phyloP scores from a whole-genome alignment of 2,888 invertebrate species.

The Agrochola lychnidis region DNA sequence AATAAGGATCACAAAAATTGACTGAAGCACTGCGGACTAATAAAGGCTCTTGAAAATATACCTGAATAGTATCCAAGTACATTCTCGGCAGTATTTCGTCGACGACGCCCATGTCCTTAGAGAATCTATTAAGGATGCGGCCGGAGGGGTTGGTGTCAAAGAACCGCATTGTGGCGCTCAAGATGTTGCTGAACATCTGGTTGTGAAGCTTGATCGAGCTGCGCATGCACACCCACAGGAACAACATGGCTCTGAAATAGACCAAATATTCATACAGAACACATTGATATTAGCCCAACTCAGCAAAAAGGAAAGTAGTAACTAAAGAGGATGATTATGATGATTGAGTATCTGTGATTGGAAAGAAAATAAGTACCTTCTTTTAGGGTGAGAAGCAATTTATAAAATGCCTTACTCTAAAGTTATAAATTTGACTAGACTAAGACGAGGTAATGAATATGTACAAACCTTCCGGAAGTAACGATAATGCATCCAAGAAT shows the following conservation, averaged over 20 bases:
- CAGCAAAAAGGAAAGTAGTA: neutral
- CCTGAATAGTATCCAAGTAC: conserved; percentile 92
- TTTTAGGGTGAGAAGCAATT: neutral
- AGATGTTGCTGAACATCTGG: conserved; percentile 93
- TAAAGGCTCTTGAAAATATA: conserved; percentile 56
- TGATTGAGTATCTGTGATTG: neutral
- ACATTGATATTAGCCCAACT: neutral
- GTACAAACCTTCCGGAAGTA: conserved; percentile 87
- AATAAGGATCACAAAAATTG: neutral
- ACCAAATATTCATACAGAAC: neutral
- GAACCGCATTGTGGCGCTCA: conserved; percentile 94
- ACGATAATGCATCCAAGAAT: conserved; percentile 91
- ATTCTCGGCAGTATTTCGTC: conserved; percentile 93
- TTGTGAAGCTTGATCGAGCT: conserved; percentile 94
- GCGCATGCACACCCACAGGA: conserved; percentile 94
- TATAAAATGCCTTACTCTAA: neutral
- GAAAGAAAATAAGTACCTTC: neutral
- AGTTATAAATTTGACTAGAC: neutral
- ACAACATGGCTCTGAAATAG: conserved; percentile 91
- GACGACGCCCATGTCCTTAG: conserved; percentile 95
- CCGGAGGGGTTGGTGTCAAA: conserved; percentile 97
- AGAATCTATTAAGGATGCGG: conserved; percentile 95
- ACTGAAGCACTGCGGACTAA: neutral
- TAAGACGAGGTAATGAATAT: neutral
- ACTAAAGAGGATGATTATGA: neutral